These are phyloP conservation scores for Coracias cyanogaster DNA, from an alignment of 2,797 vertebrate genomes.

Conservation along the genomic window DNA sequence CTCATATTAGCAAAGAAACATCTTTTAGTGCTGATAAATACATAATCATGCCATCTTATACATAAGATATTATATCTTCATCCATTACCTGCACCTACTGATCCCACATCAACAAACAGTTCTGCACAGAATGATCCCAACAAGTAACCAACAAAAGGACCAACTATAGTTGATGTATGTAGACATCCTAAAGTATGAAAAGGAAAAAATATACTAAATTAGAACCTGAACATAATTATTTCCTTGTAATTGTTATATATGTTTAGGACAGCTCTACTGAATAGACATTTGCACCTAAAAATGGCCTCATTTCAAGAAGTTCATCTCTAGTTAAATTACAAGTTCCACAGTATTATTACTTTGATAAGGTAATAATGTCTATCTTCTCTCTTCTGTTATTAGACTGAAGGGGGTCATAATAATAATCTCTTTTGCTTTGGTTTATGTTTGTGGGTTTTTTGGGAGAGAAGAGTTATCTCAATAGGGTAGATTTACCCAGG, in stretches of 20 bases:
- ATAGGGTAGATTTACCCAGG: conserved; percentile 79
- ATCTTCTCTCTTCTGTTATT: background rate
- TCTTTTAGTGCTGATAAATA: background rate
- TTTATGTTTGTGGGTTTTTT: background rate
- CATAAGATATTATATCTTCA: background rate
- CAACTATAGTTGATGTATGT: conserved; percentile 86
- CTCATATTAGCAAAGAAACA: background rate
- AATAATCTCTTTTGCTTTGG: background rate
- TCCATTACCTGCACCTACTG: conserved; percentile 87
- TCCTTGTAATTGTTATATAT: background rate
- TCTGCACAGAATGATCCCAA: conserved; percentile 89
- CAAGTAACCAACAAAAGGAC: conserved; percentile 90
- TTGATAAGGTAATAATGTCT: background rate
- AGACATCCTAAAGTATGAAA: conserved; percentile 81
- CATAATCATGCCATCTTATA: background rate
- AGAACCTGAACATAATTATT: background rate
- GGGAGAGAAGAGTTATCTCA: background rate
- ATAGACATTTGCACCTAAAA: background rate
- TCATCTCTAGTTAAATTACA: background rate
- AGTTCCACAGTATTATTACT: background rate
- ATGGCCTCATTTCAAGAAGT: background rate
- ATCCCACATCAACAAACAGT: conserved; percentile 91
- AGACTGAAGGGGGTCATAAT: background rate
- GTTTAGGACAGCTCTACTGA: background rate
- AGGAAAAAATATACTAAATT: background rate